These are phyloP conservation scores for Masnerella sp. DNA, from an alignment of 2,888 invertebrate species.

Conservation along the genomic window DNA sequence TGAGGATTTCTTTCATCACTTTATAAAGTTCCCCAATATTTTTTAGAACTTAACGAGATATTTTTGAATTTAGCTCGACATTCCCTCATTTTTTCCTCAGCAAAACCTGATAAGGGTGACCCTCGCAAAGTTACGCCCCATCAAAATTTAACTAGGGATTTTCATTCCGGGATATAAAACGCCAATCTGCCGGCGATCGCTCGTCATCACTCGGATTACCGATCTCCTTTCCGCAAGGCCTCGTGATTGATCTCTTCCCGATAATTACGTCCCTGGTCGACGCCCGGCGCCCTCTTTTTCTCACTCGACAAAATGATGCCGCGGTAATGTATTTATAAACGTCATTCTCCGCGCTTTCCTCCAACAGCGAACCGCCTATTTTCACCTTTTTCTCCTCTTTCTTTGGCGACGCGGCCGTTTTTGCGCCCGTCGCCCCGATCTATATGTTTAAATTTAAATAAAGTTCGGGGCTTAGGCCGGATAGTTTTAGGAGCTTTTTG, in stretches of 20 bases:
- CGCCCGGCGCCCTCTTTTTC: conserved; percentile 48
- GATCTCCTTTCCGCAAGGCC: conserved; percentile 44
- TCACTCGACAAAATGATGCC: conserved; percentile 42
- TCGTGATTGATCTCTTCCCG: conserved; percentile 74
- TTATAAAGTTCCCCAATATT: too few relatives aligned
- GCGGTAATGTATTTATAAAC: conserved; percentile 54
- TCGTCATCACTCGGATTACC: conserved; percentile 56
- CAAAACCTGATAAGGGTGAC: too few relatives aligned
- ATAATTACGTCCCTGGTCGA: conserved; percentile 71
- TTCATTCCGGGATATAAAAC: conserved; percentile 43
- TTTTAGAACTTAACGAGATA: too few relatives aligned
- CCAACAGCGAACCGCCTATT: conserved; percentile 17
- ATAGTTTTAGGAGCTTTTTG: conserved; percentile 49
- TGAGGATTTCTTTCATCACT: too few relatives aligned
- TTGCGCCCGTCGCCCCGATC: conserved; percentile 4
- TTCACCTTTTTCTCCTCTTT: conserved; percentile 10
- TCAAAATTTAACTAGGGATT: too few relatives aligned
- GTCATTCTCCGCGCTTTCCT: conserved; percentile 24
- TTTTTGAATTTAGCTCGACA: too few relatives aligned
- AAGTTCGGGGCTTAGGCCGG: conserved; percentile 45
- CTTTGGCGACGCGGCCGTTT: not conserved
- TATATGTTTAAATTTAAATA: conserved; percentile 50
- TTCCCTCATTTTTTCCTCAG: too few relatives aligned
- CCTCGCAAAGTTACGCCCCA: too few relatives aligned
- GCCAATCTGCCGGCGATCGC: conserved; percentile 42